A percentile compares a stretch with the other conserved stretches of the same genome.
Conservation (phyloP, 2,113 vertebrate species). For the Callionymus lyra region DNA sequence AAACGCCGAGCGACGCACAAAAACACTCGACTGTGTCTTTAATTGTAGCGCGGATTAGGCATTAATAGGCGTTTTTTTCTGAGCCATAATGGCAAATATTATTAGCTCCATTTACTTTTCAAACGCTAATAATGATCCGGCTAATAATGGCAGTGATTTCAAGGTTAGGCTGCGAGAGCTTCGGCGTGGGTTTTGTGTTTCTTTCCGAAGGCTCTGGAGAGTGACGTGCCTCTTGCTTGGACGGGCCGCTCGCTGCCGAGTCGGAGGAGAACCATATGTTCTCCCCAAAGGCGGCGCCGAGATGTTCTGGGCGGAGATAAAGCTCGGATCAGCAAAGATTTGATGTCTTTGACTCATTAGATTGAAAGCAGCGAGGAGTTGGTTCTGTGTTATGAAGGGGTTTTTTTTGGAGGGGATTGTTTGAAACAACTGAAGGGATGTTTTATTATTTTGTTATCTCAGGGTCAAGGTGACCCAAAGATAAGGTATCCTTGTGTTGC, state of each 20-base stretch:
- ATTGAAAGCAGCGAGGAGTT: slow-evolving; percentile 1
- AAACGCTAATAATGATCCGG: slow-evolving; percentile 68
- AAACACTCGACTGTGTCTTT: slow-evolving; percentile 56
- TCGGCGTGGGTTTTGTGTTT: slow-evolving; percentile 24
- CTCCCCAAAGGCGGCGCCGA: slow-evolving; percentile 30
- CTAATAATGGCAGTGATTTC: slow-evolving; percentile 63
- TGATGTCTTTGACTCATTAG: background rate
- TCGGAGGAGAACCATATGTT: slow-evolving; percentile 48
- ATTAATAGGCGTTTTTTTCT: slow-evolving; percentile 70
- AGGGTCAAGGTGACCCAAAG: no score
- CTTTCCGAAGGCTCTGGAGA: slow-evolving; percentile 47
- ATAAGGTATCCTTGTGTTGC: no score
- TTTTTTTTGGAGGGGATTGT: slow-evolving; percentile 1
- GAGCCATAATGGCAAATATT: slow-evolving; percentile 70
- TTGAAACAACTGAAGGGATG: slow-evolving; percentile 5
- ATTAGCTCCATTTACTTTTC: slow-evolving; percentile 65
- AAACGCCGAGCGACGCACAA: slow-evolving; percentile 47
- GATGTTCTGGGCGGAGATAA: slow-evolving; percentile 14
- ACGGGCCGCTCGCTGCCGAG: slow-evolving; percentile 30
- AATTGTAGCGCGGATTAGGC: slow-evolving; percentile 69
- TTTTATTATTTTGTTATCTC: no score
- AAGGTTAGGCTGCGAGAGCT: slow-evolving; percentile 49
- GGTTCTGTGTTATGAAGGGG: background rate
- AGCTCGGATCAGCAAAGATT: slow-evolving; percentile 5
- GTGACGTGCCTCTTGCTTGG: slow-evolving; percentile 42